Conservation (phyloP, 2,113 vertebrate genomes). For the Brienomyrus brachyistius region DNA sequence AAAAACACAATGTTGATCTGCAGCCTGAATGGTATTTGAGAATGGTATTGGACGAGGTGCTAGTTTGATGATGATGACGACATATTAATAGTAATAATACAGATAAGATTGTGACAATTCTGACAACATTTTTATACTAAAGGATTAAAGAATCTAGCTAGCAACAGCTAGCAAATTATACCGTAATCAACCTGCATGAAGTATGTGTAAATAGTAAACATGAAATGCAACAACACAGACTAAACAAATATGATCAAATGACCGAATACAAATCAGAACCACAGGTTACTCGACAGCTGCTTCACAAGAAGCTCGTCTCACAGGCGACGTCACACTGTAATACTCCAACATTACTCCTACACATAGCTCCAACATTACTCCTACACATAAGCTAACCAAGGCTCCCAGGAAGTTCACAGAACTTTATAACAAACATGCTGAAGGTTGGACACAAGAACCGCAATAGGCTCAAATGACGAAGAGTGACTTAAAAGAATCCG, state of each 20-base stretch:
- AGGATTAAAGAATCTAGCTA: background rate
- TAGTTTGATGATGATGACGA: too few relatives aligned
- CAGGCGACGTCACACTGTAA: background rate
- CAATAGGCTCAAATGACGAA: background rate
- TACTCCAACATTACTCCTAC: background rate
- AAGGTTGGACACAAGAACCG: background rate
- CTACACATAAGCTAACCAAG: background rate
- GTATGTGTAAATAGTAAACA: background rate
- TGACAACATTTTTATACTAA: background rate
- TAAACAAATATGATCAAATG: background rate
- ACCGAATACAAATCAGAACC: background rate
- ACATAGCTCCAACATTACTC: background rate
- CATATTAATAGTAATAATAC: background rate
- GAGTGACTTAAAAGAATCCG: background rate
- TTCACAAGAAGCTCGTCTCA: background rate
- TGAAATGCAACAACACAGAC: background rate
- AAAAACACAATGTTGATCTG: background rate
- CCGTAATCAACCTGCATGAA: background rate
- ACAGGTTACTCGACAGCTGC: too few relatives aligned
- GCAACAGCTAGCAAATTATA: background rate
- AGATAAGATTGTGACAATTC: background rate
- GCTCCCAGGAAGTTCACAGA: background rate
- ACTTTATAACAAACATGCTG: background rate
- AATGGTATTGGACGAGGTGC: background rate
- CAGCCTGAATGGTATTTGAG: background rate